These are phyloP conservation scores for Eupithecia subumbrata DNA, from an alignment of 2,888 invertebrate genomes.

Conservation along the genomic window DNA sequence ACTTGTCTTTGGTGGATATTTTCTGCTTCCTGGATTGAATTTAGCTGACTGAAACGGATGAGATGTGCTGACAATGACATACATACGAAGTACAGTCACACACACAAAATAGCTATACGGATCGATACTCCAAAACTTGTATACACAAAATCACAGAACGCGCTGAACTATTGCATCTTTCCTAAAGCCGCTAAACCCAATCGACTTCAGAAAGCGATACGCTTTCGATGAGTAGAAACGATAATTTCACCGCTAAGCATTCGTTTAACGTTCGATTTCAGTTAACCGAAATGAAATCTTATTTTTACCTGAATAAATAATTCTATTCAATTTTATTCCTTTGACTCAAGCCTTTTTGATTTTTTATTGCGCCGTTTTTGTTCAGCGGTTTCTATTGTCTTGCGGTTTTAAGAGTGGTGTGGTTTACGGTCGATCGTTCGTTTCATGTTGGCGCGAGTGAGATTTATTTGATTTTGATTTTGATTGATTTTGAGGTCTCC, in stretches of 20 bases:
- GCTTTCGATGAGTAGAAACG: no score
- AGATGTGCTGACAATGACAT: neutral
- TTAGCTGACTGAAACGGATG: neutral
- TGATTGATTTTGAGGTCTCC: no score
- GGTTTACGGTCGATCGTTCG: neutral
- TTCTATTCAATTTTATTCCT: neutral
- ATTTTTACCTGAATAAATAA: no score
- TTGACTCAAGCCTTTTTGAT: neutral
- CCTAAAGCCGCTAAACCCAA: neutral
- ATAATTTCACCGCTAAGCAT: neutral
- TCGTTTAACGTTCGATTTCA: no score
- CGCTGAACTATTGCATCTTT: neutral
- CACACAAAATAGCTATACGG: neutral
- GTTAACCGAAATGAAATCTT: no score
- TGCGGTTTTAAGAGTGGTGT: neutral
- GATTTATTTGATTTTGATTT: no score
- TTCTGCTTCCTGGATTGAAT: neutral
- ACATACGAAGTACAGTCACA: neutral
- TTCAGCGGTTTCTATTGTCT: neutral
- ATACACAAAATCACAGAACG: neutral
- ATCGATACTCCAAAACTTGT: neutral
- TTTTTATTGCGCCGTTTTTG: neutral
- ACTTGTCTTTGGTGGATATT: neutral
- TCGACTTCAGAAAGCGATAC: neutral
- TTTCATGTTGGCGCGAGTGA: no score